These are phyloP conservation scores for Synergus gifuensis DNA, from an alignment of 2,888 invertebrate species.

Conservation along the genomic window DNA sequence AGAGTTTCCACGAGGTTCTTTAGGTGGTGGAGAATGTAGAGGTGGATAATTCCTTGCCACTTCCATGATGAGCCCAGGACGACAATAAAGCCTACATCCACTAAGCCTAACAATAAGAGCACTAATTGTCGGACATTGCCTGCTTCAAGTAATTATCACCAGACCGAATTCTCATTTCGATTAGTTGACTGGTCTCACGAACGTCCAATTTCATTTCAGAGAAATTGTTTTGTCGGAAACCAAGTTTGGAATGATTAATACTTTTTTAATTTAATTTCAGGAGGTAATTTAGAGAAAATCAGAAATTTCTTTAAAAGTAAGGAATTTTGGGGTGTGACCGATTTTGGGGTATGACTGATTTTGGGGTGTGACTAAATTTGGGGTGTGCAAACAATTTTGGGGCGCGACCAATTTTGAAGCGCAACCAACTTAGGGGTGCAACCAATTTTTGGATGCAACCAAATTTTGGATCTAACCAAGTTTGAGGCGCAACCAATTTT, in stretches of 20 bases:
- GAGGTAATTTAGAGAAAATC: too few relatives aligned
- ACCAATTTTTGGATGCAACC: too few relatives aligned
- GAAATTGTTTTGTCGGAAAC: background rate
- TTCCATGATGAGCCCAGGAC: constrained; percentile 51
- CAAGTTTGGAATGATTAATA: background rate
- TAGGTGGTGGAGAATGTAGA: constrained; percentile 27
- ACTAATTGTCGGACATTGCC: constrained; percentile 59
- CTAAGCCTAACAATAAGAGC: constrained; percentile 33
- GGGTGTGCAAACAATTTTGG: too few relatives aligned
- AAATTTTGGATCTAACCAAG: too few relatives aligned
- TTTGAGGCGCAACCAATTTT: too few relatives aligned
- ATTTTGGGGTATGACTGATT: too few relatives aligned
- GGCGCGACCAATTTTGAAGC: too few relatives aligned
- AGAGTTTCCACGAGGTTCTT: constrained; percentile 38
- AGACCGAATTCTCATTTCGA: constrained; percentile 49
- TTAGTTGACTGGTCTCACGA: background rate
- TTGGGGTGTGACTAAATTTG: too few relatives aligned
- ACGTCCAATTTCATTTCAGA: background rate
- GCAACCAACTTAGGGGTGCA: too few relatives aligned
- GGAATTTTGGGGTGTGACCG: too few relatives aligned
- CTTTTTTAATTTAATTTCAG: background rate
- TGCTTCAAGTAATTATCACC: constrained; percentile 44
- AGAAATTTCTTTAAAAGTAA: too few relatives aligned
- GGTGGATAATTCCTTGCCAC: constrained; percentile 57
- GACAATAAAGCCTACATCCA: constrained; percentile 28